Base-by-base conservation (phyloP, 1,140 invertebrate genomes). In the Procambarus clarkii region DNA sequence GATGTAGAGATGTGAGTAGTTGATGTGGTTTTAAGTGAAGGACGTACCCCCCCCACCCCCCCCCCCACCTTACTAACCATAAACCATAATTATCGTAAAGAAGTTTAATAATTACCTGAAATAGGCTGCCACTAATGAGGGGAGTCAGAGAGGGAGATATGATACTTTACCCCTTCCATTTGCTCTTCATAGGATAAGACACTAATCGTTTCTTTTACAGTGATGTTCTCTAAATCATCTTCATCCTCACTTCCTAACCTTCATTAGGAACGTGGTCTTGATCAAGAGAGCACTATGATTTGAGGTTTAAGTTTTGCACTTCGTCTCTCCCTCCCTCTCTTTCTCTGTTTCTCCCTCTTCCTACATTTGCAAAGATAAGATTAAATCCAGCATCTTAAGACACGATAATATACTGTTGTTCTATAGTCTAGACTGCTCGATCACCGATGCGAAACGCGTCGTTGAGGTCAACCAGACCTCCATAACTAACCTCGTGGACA, bases 361-460 rank as follows among this genome's bases (percentile, higher is more conserved):
- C 45, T 60, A 13, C 34, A 21, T 50, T 60, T 54, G 80, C 7
- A n/a, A n/a, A n/a, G n/a, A n/a, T n/a, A 11, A 82, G 81, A 83
- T 83, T 83, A 69, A 83, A 83, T 69, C 69, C 81, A 46, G 81
- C 50, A 69, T 54, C 64, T n/a, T 83, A 69, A 50, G 81, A 69
- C 58, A 58, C 45, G 58, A 83, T 69, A 83, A 83, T 83, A n/a
- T 83, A 58, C 81, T 83, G 69, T 83, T 83, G 81, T 83, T 83
- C 81, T 45, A 3, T 54, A 58, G 81, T 45, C n/a, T n/a, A n/a
- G n/a, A n/a, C n/a, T n/a, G 81, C 45, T 24, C 58, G 81, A 34
- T 44, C 58, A 69, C 5, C 81, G 34, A 69, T 58, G 58, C 58
- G 24, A 44, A 34, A 64, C 58, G 81, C 34, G 80, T 18, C 60